These are phyloP conservation scores for Leucoptera coffeella DNA, from an alignment of 2,888 invertebrate genomes.

Conservation along the genomic window DNA sequence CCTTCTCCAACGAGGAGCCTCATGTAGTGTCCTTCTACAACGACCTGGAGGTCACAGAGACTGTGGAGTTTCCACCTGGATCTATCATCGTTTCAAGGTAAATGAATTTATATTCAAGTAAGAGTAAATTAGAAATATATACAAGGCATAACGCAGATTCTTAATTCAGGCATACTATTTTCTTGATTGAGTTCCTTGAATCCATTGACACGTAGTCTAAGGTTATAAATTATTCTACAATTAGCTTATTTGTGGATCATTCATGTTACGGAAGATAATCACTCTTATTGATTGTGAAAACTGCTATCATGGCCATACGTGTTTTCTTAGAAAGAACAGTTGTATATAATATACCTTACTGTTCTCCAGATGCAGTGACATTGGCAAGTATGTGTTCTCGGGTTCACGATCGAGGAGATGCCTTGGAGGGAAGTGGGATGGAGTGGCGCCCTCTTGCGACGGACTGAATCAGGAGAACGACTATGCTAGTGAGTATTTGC, in stretches of 20 bases:
- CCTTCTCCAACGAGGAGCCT: slow-evolving; percentile 69
- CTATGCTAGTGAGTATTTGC: slow-evolving; percentile 66
- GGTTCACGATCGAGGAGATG: slow-evolving; percentile 69
- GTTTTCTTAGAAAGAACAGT: too few species aligned
- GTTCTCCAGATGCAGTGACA: slow-evolving; percentile 63
- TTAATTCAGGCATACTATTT: too few species aligned
- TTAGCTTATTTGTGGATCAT: too few species aligned
- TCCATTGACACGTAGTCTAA: too few species aligned
- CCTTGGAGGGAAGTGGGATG: slow-evolving; percentile 76
- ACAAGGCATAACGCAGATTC: too few species aligned
- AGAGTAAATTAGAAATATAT: too few species aligned
- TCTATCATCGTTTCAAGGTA: slow-evolving; percentile 60
- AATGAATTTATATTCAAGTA: too few species aligned
- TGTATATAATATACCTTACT: neutral
- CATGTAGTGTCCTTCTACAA: slow-evolving; percentile 78
- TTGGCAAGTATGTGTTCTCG: slow-evolving; percentile 78
- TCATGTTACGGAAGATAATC: too few species aligned
- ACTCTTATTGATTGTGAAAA: too few species aligned
- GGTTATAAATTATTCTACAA: too few species aligned
- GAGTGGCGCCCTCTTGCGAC: slow-evolving; percentile 68
- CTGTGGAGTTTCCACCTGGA: slow-evolving; percentile 73
- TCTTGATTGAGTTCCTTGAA: too few species aligned
- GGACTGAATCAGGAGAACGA: slow-evolving; percentile 83
- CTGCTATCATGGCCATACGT: too few species aligned
- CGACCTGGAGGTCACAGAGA: slow-evolving; percentile 69